Conservation (phyloP, 2,888 invertebrate species). For the Caenorhabditis macrosperma region DNA sequence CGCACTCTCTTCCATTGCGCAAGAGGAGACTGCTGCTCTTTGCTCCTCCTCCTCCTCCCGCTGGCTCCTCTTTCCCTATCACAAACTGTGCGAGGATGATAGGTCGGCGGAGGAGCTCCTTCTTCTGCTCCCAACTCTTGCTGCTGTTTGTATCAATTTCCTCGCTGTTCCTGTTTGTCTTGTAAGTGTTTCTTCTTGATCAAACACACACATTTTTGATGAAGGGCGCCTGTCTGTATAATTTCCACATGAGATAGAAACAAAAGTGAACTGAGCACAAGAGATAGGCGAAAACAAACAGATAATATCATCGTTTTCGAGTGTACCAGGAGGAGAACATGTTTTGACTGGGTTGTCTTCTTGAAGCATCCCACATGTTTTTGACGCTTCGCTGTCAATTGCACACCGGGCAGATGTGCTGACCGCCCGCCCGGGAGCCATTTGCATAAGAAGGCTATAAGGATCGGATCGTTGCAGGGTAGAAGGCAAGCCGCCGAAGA, state of each 20-base stretch:
- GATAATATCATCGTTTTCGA: neutral
- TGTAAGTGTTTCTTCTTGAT: conserved; percentile 52
- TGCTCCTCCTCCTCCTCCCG: conserved; percentile 40
- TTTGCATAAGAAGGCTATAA: conserved; percentile 25
- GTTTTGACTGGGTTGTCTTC: neutral
- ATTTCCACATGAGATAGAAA: neutral
- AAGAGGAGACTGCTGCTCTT: conserved; percentile 37
- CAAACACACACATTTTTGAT: conserved; percentile 7
- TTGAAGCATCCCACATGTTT: conserved; percentile 18
- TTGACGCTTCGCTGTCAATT: conserved; percentile 19
- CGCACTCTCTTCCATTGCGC: conserved; percentile 45
- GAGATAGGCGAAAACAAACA: neutral
- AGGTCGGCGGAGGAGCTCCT: conserved; percentile 31
- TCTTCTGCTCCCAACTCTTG: conserved; percentile 7
- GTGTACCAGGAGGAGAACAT: neutral
- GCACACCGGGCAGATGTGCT: conserved; percentile 2
- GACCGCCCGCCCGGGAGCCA: neutral
- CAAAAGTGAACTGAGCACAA: neutral
- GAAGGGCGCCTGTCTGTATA: neutral
- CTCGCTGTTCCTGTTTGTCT: conserved; percentile 44
- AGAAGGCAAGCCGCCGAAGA: conserved; percentile 58
- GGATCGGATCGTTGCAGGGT: conserved; percentile 20
- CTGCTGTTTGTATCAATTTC: conserved; percentile 54
- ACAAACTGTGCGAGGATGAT: conserved; percentile 53
- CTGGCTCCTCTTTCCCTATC: conserved; percentile 29